These are phyloP conservation scores for Drosophila infuscata DNA, from an alignment of 2,888 invertebrate species.

Conservation along the genomic window DNA sequence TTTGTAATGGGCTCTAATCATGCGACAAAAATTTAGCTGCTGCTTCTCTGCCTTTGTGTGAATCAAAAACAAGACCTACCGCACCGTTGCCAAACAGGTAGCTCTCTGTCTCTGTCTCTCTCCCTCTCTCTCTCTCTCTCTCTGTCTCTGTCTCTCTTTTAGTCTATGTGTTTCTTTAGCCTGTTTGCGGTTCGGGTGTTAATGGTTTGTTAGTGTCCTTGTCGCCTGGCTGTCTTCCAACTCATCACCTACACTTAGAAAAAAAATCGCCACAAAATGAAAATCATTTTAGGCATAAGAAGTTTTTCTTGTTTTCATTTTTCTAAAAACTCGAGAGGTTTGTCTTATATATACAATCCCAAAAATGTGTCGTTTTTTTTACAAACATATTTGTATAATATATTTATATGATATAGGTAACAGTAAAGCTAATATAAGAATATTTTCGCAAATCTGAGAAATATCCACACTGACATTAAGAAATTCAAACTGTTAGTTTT, in stretches of 20 bases:
- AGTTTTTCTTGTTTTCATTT: not conserved
- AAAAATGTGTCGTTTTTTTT: not conserved
- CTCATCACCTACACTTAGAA: not conserved
- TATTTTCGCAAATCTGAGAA: too few relatives aligned
- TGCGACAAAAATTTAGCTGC: constrained; percentile 61
- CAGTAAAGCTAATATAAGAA: not conserved
- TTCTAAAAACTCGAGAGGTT: too few relatives aligned
- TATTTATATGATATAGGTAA: not conserved
- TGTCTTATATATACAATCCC: not conserved
- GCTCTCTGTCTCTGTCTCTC: constrained; percentile 4
- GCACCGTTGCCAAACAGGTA: constrained; percentile 70
- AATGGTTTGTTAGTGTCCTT: constrained; percentile 77
- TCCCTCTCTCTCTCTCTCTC: not conserved
- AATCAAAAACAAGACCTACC: constrained; percentile 64
- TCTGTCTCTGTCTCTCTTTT: not conserved
- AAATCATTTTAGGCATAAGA: not conserved
- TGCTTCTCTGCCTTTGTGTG: constrained; percentile 12
- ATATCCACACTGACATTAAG: not conserved
- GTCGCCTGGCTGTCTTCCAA: constrained; percentile 5
- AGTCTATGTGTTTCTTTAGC: constrained; percentile 10
- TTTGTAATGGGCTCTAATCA: constrained; percentile 79
- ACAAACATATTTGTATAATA: not conserved
- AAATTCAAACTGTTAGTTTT: not conserved
- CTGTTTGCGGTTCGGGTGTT: constrained; percentile 74
- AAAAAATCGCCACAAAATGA: not conserved